Percentiles rank a stretch among this genome's conserved stretches.
These are phyloP conservation scores for Hirtodrosophila cameraria DNA, from an alignment of 2,888 invertebrate genomes.

Conservation along the genomic window DNA sequence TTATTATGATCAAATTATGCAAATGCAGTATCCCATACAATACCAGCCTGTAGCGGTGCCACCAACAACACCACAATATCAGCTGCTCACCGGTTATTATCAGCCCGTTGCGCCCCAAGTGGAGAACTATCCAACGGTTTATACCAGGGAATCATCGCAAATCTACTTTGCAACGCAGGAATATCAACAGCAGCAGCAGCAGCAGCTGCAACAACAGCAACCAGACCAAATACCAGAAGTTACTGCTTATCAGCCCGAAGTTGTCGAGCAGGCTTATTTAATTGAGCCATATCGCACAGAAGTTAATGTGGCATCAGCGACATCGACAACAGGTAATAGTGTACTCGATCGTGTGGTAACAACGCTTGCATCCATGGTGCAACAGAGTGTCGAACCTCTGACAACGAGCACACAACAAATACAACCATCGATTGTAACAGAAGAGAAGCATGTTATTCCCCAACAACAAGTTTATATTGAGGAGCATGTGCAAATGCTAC, in stretches of 20 bases:
- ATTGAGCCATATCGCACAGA: slow-evolving; percentile 53
- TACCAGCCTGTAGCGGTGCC: slow-evolving; percentile 73
- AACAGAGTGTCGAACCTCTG: slow-evolving; percentile 64
- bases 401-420: slow-evolving; percentile 66
- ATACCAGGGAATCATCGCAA: slow-evolving; percentile 65
- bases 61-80: slow-evolving; percentile 73
- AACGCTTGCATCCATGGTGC: slow-evolving; percentile 69
- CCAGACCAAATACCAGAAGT: slow-evolving; percentile 36
- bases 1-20: slow-evolving; percentile 82
- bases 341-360: slow-evolving; percentile 70
- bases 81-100: slow-evolving; percentile 79
- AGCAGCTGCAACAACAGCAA: slow-evolving; percentile 30
- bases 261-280: slow-evolving; percentile 55
- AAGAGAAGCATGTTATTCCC: slow-evolving; percentile 24
- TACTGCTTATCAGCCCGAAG: slow-evolving; percentile 47
- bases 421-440: slow-evolving; percentile 34
- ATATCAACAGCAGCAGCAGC: slow-evolving; percentile 48
- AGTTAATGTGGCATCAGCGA: slow-evolving; percentile 33
- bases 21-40: slow-evolving; percentile 80
- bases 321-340: slow-evolving; percentile 57
- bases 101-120: slow-evolving; percentile 60
- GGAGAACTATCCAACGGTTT: slow-evolving; percentile 69
- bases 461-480: slow-evolving; percentile 54
- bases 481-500: slow-evolving; percentile 61
- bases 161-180: slow-evolving; percentile 70